Base-by-base conservation (phyloP, 2,797 vertebrate species). In the Pithecia hirsuta region DNA sequence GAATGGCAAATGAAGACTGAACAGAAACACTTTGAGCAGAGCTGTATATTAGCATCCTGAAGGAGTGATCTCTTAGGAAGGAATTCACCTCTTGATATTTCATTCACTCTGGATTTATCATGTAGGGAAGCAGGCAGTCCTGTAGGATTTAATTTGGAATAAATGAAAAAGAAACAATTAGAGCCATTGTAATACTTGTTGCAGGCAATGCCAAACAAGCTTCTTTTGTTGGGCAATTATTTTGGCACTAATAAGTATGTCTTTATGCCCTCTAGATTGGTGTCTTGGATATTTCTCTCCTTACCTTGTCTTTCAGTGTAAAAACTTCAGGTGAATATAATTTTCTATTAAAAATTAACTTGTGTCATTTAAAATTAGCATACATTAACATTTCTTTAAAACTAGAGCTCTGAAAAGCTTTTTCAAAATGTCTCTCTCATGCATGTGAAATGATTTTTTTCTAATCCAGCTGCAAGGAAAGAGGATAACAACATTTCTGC, bases 1-100 rank as follows among this genome's bases (percentile, higher is more conserved):
- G 97, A 97, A 94, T 93, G 87, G 80, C 61, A 98, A 97, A 97
- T 94, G 91, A 94, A 95, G 94, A 8, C 4, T 10, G 76, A 96
- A 61, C 7, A 64, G 89, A 93, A 95, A n/a, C 12, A 2, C 17
- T 93, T 81, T 75, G 91, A 61, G 74, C 28, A 41, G 89, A 94
- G 39, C 52, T 50, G 61, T 50, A 59, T 64, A 64, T 96, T 95
- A 97, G 75, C 89, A 97, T 96, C 97, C 80, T 72, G 74, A 82
- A 98, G 74, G 75, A 90, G 78, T 95, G 80, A 85, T 96, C 90
- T 78, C 36, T 87, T 89, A 75, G 41, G 26, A 5, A 85, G 36
- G 9, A 89, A 93, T 93, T 97, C 15, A 20, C 57, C 86, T 89
- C 48, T 91, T 84, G 48, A 17, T 93, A 75, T 76, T 91, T 72